Conservation (phyloP, 2,888 invertebrate species). For the Calephelis perditalis region DNA sequence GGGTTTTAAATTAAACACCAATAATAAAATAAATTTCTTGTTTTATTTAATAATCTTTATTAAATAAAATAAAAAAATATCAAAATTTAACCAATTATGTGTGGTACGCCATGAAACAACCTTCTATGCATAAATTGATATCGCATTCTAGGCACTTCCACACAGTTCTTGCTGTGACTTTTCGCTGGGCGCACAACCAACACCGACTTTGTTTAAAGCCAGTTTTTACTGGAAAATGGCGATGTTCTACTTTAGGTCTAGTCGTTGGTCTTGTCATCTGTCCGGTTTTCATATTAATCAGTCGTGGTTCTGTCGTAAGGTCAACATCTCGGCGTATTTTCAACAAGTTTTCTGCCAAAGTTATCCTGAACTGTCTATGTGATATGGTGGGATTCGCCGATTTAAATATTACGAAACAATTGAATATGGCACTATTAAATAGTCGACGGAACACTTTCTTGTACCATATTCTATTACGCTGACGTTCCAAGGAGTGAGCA, state of each 20-base stretch:
- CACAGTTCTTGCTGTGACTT: not conserved
- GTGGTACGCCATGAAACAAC: no score
- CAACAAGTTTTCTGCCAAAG: conserved; percentile 23
- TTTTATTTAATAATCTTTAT: no score
- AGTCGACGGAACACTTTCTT: conserved; percentile 28
- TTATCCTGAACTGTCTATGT: conserved; percentile 25
- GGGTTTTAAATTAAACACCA: no score
- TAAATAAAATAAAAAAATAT: no score
- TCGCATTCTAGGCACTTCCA: not conserved
- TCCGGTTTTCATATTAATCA: not conserved
- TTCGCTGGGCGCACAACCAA: not conserved
- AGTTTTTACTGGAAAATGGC: not conserved
- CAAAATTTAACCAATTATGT: no score
- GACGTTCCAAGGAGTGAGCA: conserved; percentile 30
- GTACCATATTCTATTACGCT: conserved; percentile 14
- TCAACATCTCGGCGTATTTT: conserved; percentile 19
- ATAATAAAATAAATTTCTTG: no score
- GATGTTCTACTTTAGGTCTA: not conserved
- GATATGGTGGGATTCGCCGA: conserved; percentile 16
- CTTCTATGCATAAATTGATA: not conserved
- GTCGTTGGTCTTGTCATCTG: not conserved
- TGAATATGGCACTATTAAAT: conserved; percentile 19
- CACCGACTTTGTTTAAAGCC: not conserved
- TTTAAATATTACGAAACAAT: conserved; percentile 21
- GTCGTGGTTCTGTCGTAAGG: conserved; percentile 15